Evolutionary conservation across 2,113 vertebrate genomes (phyloP).

Genomic region (Gnathonemus longibarbis): DNA sequence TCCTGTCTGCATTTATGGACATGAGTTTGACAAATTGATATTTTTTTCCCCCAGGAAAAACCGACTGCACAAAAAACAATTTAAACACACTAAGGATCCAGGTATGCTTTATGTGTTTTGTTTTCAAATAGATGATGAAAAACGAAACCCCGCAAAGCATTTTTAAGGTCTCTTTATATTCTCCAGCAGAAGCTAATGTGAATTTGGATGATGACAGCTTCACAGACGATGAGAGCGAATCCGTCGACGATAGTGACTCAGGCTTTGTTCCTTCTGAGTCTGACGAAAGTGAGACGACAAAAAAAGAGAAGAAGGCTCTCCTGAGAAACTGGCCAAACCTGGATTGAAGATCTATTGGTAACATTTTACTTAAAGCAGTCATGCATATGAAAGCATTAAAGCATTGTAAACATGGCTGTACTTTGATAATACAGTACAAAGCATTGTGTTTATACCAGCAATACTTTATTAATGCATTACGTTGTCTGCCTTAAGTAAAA

Average conservation of each 20-base stretch:
- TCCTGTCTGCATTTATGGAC: background rate
- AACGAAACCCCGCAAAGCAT: background rate
- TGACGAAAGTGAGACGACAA: constrained; percentile 39
- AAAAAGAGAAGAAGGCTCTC: constrained; percentile 39
- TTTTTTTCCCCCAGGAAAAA: no score
- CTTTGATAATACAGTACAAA: no score
- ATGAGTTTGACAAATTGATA: background rate
- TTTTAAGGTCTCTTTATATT: background rate
- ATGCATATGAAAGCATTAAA: no score
- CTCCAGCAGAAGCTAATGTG: constrained; percentile 29
- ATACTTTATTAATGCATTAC: no score
- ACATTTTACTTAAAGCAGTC: no score
- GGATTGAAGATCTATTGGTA: background rate
- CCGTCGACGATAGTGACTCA: constrained; percentile 35
- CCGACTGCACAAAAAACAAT: constrained; percentile 28
- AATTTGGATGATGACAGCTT: constrained; percentile 50
- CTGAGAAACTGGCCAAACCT: constrained; percentile 39
- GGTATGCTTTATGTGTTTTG: constrained; percentile 35
- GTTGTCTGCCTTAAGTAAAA: no score
- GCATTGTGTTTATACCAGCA: no score
- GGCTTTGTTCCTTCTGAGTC: constrained; percentile 52
- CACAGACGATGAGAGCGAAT: constrained; percentile 54
- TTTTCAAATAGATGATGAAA: background rate
- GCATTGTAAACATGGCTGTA: no score
- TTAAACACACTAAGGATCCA: constrained; percentile 50